Conservation (phyloP, 2,113 vertebrate species). For the Cynocephalus volans region DNA sequence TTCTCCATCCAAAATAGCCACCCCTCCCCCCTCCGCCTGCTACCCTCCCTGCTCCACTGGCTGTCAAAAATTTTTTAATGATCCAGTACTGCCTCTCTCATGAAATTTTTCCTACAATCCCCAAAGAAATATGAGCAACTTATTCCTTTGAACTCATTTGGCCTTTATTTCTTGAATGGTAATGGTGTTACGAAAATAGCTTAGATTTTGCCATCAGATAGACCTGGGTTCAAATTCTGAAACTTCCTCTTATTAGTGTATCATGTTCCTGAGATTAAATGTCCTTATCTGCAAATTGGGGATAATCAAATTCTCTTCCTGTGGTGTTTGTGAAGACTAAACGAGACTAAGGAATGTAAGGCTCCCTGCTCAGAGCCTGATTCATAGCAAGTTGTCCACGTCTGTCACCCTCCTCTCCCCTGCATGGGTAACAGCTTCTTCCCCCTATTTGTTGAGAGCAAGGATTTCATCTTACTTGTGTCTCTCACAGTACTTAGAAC, state of each 20-base stretch:
- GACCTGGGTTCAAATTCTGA: neutral
- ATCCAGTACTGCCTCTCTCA: neutral
- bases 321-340: neutral
- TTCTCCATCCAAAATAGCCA: no score
- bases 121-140: neutral
- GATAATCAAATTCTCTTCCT: neutral
- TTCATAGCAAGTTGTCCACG: neutral
- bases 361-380: neutral
- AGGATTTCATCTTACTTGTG: neutral
- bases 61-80: neutral
- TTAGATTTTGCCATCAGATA: conserved; percentile 13
- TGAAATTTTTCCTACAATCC: neutral
- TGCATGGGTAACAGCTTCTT: rapidly evolving
- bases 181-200: conserved; percentile 9
- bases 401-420: neutral
- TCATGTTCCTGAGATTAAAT: neutral
- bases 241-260: neutral
- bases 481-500: neutral
- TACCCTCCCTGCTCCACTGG: no score
- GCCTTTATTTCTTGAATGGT: neutral
- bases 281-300: neutral
- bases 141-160: neutral
- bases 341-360: neutral
- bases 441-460: neutral
- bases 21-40: neutral